Percentiles rank a stretch among this genome's conserved stretches.
Evolutionary conservation across 2,797 vertebrate species (phyloP).

Genomic region (Helostoma temminkii): DNA sequence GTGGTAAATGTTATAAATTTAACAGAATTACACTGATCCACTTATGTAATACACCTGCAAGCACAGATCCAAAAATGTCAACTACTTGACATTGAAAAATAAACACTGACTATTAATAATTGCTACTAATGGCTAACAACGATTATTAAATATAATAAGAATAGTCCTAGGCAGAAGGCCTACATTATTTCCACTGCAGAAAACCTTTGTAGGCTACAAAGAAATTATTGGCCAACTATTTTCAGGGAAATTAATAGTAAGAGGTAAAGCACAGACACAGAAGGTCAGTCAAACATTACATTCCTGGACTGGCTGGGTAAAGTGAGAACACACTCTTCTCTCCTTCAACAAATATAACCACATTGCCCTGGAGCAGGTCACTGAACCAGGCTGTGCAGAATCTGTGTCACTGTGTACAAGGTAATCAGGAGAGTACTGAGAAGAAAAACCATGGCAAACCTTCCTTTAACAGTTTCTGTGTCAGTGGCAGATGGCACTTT

Average conservation of each 20-base stretch:
- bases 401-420: slow-evolving; percentile 64
- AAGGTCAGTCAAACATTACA: not conserved
- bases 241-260: not conserved
- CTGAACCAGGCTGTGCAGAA: slow-evolving; percentile 23
- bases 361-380: slow-evolving; percentile 22
- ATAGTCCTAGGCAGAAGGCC: no score
- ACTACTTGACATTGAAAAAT: no score
- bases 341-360: not conserved
- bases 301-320: not conserved
- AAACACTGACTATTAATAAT: no score
- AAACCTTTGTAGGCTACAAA: not conserved
- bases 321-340: not conserved
- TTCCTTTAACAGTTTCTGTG: slow-evolving; percentile 2
- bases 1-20: no score
- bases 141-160: no score
- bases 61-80: no score
- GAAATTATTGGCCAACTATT: not conserved
- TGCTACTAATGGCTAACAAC: no score
- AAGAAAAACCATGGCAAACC: not conserved
- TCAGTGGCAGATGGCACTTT: not conserved
- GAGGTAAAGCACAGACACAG: not conserved
- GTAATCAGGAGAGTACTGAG: slow-evolving; percentile 20
- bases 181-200: not conserved
- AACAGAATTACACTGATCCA: no score
- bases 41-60: no score